A percentile compares a stretch with the other conserved stretches of the same genome.
These are phyloP conservation scores for Digitonthophagus gazella DNA, from an alignment of 2,888 invertebrate species.

Conservation along the genomic window DNA sequence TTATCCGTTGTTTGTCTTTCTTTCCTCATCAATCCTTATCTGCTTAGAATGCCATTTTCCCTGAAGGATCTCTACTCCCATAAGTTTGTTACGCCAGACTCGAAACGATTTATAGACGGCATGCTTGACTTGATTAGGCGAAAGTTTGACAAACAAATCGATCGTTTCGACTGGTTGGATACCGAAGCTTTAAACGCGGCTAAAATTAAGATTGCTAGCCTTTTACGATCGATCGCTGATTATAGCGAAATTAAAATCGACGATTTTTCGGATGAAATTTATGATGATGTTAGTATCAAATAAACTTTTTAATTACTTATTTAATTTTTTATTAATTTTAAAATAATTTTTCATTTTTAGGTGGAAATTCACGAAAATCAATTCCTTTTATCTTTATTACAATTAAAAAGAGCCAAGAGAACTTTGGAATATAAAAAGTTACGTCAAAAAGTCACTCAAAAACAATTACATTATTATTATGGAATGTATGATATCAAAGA, in stretches of 20 bases:
- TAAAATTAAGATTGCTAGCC: constrained; percentile 41
- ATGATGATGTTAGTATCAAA: constrained; percentile 37
- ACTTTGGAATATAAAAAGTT: constrained; percentile 32
- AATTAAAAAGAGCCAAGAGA: constrained; percentile 28
- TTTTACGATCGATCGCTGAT: constrained; percentile 41
- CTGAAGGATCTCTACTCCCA: constrained; percentile 42
- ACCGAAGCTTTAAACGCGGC: constrained; percentile 41
- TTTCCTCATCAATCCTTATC: neutral
- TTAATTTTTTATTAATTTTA: neutral
- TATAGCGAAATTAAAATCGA: constrained; percentile 30
- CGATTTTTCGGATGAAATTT: constrained; percentile 32
- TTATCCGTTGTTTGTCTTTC: neutral
- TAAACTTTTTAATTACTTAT: neutral
- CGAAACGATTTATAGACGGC: constrained; percentile 37
- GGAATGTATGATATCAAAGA: constrained; percentile 30
- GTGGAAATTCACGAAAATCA: constrained; percentile 32
- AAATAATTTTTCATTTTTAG: constrained; percentile 22
- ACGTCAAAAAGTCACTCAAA: constrained; percentile 31
- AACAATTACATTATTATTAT: constrained; percentile 15
- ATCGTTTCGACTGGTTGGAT: constrained; percentile 46
- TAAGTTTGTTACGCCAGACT: constrained; percentile 41
- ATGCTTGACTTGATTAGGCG: constrained; percentile 44
- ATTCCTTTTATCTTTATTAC: constrained; percentile 30
- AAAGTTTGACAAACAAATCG: constrained; percentile 41
- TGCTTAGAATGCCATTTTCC: constrained; percentile 29